Evolutionary conservation across 2,888 invertebrate species (phyloP).

Genomic region (Calliopum simillimum): DNA sequence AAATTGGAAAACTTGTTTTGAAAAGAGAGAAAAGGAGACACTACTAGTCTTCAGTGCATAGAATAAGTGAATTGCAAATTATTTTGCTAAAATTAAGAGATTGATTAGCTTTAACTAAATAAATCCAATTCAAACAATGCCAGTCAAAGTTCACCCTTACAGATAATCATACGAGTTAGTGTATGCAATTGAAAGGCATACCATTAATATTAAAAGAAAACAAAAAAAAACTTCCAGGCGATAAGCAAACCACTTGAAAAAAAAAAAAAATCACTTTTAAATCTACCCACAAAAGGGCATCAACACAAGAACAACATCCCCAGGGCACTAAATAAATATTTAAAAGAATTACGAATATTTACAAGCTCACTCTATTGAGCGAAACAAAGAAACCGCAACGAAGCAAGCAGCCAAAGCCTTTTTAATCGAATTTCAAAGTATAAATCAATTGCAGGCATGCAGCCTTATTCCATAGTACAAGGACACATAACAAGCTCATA

Average conservation of each 20-base stretch:
- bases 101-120: too few species aligned
- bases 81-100: too few species aligned
- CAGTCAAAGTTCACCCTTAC: too few species aligned
- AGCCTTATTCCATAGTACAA: too few species aligned
- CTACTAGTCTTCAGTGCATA: too few species aligned
- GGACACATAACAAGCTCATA: slow-evolving; percentile 34
- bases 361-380: slow-evolving; percentile 1
- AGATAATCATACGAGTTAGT: too few species aligned
- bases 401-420: slow-evolving; percentile 41
- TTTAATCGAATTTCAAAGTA: slow-evolving; percentile 50
- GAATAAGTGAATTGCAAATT: too few species aligned
- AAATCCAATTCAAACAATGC: too few species aligned
- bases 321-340: slow-evolving; percentile 33
- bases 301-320: slow-evolving; percentile 8
- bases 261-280: not conserved
- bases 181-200: too few species aligned
- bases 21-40: too few species aligned
- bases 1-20: too few species aligned
- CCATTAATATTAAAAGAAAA: too few species aligned
- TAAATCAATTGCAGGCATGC: slow-evolving; percentile 52
- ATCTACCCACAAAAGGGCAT: not conserved
- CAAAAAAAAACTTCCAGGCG: not conserved
- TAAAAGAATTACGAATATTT: slow-evolving; percentile 18
- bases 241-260: not conserved
- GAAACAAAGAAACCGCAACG: slow-evolving; percentile 27